Base-by-base conservation (phyloP, 2,797 vertebrate genomes). In the Champsocephalus gunnari region DNA sequence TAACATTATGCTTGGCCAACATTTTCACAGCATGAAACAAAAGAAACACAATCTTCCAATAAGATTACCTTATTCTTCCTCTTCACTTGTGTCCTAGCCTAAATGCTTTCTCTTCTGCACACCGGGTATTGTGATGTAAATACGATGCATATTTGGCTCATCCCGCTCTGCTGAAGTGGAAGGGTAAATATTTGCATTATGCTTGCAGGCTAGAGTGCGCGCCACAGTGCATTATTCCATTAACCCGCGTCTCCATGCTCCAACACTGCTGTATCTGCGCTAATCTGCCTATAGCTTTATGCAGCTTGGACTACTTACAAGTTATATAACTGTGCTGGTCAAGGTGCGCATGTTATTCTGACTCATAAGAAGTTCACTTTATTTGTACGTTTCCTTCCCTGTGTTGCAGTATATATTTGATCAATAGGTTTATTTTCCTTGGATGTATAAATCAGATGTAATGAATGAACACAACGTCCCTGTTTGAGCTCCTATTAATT, bases 131-230 rank as follows among this genome's bases (percentile, higher is more conserved):
- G 75, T 88, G 72, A 93, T 94, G 91, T 83, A 92, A 94, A 94
- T 94, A 68, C 87, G 80, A 91, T 90, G 89, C 87, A 87, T 79
- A 28, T 93, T 93, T 89, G 65, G 73, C 78, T 88, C 75, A 77
- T 75, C 71, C 61, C 59, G 77, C 88, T 91, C 86, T 88, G 87
- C 83, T 89, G 78, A 88, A 92, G 92, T 91, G 87, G 89, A 93
- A 94, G 91, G 82, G 92, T 95, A 94, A 93, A 93, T 88, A 94
- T 94, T 92, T 88, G 89, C 90, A 91, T 89, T 82, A 66, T 71
- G 85, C 77, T 89, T 38, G 60, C 73, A 82, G 81, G 66, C 79
- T 81, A 77, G 54, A 65, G 73, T 50, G 72, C 3, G 58, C 11
- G 2, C 79, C 69, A 74, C 84, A 53, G 80, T 73, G 64, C 72